These are phyloP conservation scores for Drosophila dunni DNA, from an alignment of 1,140 invertebrate species.

Conservation along the genomic window DNA sequence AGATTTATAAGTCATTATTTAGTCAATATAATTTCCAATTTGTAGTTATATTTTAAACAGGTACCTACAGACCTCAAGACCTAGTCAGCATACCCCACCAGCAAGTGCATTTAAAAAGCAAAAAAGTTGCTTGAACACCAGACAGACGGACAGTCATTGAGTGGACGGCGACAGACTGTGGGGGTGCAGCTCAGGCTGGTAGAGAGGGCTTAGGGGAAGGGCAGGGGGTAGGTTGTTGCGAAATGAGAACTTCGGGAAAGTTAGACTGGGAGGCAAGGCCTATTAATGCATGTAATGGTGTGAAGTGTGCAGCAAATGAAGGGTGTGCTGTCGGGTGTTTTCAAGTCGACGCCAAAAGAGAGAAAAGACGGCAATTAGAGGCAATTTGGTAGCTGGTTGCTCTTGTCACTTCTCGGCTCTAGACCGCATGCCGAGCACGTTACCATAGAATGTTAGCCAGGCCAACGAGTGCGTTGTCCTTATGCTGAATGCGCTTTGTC, in stretches of 20 bases:
- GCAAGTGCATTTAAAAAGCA: slow-evolving; percentile 1
- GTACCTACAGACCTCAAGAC: not conserved
- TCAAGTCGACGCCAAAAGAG: slow-evolving; percentile 39
- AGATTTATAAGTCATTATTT: too few species aligned
- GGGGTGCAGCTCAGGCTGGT: not conserved
- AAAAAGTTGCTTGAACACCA: slow-evolving; percentile 16
- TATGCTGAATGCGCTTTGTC: slow-evolving; percentile 64
- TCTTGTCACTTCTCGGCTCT: not conserved
- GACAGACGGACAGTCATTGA: slow-evolving; percentile 15
- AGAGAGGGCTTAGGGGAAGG: not conserved
- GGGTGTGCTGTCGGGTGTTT: slow-evolving; percentile 36
- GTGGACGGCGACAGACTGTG: not conserved
- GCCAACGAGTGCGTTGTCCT: slow-evolving; percentile 73
- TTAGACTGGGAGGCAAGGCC: slow-evolving; percentile 62
- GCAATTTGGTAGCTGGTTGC: slow-evolving; percentile 63
- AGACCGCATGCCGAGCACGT: slow-evolving; percentile 31
- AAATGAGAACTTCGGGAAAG: slow-evolving; percentile 51
- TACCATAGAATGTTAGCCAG: slow-evolving; percentile 25
- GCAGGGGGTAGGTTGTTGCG: not conserved
- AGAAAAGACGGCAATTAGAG: slow-evolving; percentile 78
- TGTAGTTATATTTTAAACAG: too few species aligned
- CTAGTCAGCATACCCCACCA: not conserved
- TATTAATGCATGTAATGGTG: slow-evolving; percentile 82
- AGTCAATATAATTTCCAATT: too few species aligned
- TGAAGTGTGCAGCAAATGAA: slow-evolving; percentile 60